Evolutionary conservation across 2,113 vertebrate species (phyloP).

Genomic region (Coturnix japonica): DNA sequence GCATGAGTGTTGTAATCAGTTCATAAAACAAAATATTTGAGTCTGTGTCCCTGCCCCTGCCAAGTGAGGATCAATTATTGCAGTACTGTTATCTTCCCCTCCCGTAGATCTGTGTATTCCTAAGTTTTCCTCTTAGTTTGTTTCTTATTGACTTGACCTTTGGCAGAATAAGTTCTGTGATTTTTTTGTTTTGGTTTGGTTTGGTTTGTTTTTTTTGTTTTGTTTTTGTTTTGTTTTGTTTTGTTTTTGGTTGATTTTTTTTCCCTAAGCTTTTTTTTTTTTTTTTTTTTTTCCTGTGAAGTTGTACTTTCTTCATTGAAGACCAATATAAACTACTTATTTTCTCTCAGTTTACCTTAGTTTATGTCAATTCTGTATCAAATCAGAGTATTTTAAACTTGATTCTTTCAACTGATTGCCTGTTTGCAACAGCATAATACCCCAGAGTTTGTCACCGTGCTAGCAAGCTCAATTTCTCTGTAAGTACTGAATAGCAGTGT

Average conservation of each 20-base stretch:
- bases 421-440: background rate
- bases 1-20: constrained; percentile 2
- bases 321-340: background rate
- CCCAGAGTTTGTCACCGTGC: background rate
- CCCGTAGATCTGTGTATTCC: rapidly evolving
- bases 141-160: background rate
- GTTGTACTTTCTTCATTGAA: background rate
- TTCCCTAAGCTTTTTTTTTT: background rate
- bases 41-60: background rate
- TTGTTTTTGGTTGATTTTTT: background rate
- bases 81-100: background rate
- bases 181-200: too few relatives aligned
- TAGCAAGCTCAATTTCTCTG: background rate
- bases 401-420: background rate
- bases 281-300: background rate
- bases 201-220: too few relatives aligned
- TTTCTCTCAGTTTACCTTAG: rapidly evolving
- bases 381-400: background rate
- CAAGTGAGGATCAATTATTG: background rate
- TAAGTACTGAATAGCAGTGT: background rate
- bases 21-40: constrained; percentile 14
- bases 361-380: background rate
- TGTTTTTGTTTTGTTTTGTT: too few relatives aligned
- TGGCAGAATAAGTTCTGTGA: background rate
- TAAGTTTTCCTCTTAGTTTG: background rate